Base-by-base conservation (phyloP, 2,113 vertebrate species). In the Dolichotis patagonum region DNA sequence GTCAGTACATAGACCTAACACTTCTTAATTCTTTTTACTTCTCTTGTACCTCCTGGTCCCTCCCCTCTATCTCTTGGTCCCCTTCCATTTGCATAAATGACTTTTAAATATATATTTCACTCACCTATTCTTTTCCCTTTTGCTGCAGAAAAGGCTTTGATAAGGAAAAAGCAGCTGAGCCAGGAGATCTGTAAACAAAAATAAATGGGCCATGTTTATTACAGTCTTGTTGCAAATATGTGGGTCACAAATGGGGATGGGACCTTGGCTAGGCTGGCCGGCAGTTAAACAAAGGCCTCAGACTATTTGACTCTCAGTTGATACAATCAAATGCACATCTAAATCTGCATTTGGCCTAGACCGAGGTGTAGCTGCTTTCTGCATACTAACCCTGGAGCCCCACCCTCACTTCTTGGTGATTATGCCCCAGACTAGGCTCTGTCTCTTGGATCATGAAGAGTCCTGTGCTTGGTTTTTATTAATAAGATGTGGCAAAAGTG, bases 111-210 rank as follows among this genome's bases (percentile, higher is more conserved):
- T 49, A 41, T 32, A 73, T 80, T 80, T 88, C 69, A 80, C 6
- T 69, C 16, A 10, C 58, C 11, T 93, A 78, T 90, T 92, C 35
- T 90, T 96, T 85, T 84, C n/a, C 54, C 20, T 88, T 84, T 80
- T 85, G 13, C 52, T 26, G 60, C n/a, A 75, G 38, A 78, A 56
- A 82, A 43, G 17, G 52, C 7, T 32, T 62, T 81, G 60, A 60
- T 56, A 88, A 89, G 85, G 58, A 91, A 95, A 32, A 91, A 87
- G 46, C 52, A 35, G 16, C 43, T 83, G 77, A 90, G 62, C 17
- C 26, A 90, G 84, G n/a, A 35, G 75, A n/a, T 69, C 38, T 69
- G 17, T 63, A 85, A 91, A 73, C 56, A 65, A 58, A 83, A 77
- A 84, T 58, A 83, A 95, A 80, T 38, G 26, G 24, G 14, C 20